Conservation (phyloP, 1,140 invertebrate genomes). For the Onthophagus taurus region DNA sequence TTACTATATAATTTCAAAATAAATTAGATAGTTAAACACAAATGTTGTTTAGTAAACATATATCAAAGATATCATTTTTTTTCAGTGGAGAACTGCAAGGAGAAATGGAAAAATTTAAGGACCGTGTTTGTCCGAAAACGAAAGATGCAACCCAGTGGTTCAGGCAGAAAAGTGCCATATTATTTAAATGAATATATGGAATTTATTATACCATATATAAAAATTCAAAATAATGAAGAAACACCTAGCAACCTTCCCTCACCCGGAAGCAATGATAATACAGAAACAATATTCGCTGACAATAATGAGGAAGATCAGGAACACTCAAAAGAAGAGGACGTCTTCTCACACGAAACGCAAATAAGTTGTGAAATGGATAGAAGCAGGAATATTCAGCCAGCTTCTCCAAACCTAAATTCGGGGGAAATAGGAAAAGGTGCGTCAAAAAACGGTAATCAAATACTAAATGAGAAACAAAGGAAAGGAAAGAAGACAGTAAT, state of each 20-base stretch:
- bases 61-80: no score
- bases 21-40: no score
- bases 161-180: neutral
- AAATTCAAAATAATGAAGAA: neutral
- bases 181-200: neutral
- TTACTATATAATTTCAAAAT: no score
- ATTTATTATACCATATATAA: neutral
- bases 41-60: no score
- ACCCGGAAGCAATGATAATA: neutral
- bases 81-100: neutral
- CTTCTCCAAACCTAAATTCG: no score
- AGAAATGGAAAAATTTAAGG: slow-evolving; percentile 1
- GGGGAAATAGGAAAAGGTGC: neutral
- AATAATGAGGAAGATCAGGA: neutral
- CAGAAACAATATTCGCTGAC: neutral
- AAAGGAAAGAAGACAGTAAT: neutral
- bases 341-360: neutral
- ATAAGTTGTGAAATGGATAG: neutral
- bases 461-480: neutral
- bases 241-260: neutral
- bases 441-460: neutral
- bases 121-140: neutral
- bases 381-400: neutral
- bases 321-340: neutral
- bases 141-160: neutral